Evolutionary conservation across 2,113 vertebrate genomes (phyloP), one percentile per base, ranked within the genome.

Genomic region (Alligator sinensis): DNA sequence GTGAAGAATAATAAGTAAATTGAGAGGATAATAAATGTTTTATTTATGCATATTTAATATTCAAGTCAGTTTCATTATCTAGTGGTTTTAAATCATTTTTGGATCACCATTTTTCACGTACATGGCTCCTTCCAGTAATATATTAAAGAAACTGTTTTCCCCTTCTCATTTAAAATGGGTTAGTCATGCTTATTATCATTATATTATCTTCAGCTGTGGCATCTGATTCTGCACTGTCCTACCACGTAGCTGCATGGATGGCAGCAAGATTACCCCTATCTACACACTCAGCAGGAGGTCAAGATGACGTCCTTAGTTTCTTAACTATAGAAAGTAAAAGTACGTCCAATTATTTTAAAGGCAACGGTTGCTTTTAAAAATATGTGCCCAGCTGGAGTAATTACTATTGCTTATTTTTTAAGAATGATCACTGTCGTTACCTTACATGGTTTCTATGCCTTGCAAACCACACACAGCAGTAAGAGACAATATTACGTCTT

Each of bases 41-140:
- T 97, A 98, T 97, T 97, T 98, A 97, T 93, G 91, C 96, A 95
- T 94, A 97, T 96, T 97, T 98, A 98, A 97, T 97, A 97, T 98
- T 94, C 96, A 94, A 94, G 95, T 94, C 94, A 91, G 78, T 96
- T 97, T 97, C 96, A 98, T 97, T 98, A 98, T 96, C 96, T 91
- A 94, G 93, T 68, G 82, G 84, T 77, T 96, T 97, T 97, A 97
- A 97, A 97, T 97, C 91, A 96, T 95, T 91, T 90, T 90, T 84
- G 89, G 87, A 86, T 94, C 62, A 24, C 85, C 91, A 89, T 95
- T 96, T 80, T 93, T 97, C 94, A 96, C 64, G 78, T 30, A 89
- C 72, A n/a, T 6, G 27, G 79, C 92, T 75, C 91, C 72, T 5
- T 16, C 34, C 3, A 74, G 77, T 86, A 93, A 97, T 93, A 94